phyloP scores from a whole-genome alignment of 2,888 invertebrate species.

The Heterodera filipjevi region DNA sequence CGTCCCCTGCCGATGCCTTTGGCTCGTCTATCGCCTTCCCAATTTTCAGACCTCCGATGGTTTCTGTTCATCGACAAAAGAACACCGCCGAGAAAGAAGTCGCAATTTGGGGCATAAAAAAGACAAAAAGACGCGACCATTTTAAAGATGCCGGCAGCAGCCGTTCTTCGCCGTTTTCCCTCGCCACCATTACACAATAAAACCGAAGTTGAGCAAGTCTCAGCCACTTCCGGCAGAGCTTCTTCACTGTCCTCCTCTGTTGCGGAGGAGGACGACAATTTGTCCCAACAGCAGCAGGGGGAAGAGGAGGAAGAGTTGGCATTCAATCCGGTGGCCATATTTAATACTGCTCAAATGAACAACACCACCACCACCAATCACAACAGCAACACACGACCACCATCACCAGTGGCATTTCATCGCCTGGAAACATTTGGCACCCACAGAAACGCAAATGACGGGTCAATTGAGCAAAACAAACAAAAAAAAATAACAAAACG shows the following conservation, averaged over 20 bases:
- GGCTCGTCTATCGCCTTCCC: constrained; percentile 31
- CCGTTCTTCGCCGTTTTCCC: background rate
- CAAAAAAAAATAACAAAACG: too few species aligned
- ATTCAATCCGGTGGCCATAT: background rate
- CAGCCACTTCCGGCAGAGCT: background rate
- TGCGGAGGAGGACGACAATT: constrained; percentile 3
- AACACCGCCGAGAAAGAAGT: background rate
- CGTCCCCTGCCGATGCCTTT: constrained; percentile 4
- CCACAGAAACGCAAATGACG: background rate
- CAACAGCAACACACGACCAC: background rate
- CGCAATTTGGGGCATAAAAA: background rate
- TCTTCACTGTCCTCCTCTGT: background rate
- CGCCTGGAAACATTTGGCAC: background rate
- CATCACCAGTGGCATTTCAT: background rate
- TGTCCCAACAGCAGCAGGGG: background rate
- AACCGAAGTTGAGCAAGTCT: background rate
- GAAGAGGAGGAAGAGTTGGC: constrained; percentile 7
- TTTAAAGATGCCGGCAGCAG: background rate
- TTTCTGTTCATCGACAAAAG: background rate
- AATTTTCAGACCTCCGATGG: constrained; percentile 30
- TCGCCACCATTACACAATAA: background rate
- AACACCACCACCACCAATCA: too few species aligned
- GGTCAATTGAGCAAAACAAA: background rate
- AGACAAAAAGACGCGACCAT: background rate
- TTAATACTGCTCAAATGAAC: background rate